These are phyloP conservation scores for Macaria notata DNA, from an alignment of 2,888 invertebrate species.

Conservation along the genomic window DNA sequence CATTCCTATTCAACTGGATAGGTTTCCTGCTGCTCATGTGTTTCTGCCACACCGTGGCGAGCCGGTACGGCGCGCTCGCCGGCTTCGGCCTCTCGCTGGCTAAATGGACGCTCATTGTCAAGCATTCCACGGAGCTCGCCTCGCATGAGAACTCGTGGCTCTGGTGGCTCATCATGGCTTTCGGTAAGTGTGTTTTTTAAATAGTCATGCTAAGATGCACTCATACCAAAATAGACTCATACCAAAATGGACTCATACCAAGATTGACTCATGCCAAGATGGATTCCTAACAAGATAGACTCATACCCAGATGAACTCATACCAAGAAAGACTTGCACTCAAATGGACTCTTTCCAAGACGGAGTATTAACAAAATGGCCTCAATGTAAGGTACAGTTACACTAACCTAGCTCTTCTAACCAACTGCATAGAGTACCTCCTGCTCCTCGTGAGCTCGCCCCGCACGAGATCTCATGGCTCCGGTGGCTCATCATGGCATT, in stretches of 20 bases:
- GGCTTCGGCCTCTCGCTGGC: constrained; percentile 96
- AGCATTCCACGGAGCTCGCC: constrained; percentile 93
- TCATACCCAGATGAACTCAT: too few species aligned
- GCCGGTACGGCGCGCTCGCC: constrained; percentile 94
- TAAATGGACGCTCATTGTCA: constrained; percentile 97
- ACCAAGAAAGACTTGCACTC: too few species aligned
- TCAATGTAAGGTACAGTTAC: too few species aligned
- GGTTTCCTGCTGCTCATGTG: constrained; percentile 96
- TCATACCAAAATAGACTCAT: too few species aligned
- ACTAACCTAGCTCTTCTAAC: constrained; percentile 78
- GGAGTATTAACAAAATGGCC: too few species aligned
- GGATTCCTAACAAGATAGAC: too few species aligned
- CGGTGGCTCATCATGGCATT: constrained; percentile 89
- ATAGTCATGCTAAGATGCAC: too few species aligned
- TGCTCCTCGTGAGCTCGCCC: constrained; percentile 91
- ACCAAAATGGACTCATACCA: too few species aligned
- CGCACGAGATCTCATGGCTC: constrained; percentile 94
- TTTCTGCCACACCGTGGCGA: constrained; percentile 96
- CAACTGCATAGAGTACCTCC: constrained; percentile 97
- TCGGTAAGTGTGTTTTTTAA: constrained; percentile 81
- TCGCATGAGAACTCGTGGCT: constrained; percentile 95
- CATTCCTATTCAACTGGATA: constrained; percentile 98
- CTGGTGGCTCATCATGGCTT: constrained; percentile 96
- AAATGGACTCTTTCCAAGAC: too few species aligned
- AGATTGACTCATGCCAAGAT: too few species aligned